Percentiles rank a stretch among this genome's conserved stretches.
Conservation (phyloP, 1,140 invertebrate species). For the Ceratitis capitata region DNA sequence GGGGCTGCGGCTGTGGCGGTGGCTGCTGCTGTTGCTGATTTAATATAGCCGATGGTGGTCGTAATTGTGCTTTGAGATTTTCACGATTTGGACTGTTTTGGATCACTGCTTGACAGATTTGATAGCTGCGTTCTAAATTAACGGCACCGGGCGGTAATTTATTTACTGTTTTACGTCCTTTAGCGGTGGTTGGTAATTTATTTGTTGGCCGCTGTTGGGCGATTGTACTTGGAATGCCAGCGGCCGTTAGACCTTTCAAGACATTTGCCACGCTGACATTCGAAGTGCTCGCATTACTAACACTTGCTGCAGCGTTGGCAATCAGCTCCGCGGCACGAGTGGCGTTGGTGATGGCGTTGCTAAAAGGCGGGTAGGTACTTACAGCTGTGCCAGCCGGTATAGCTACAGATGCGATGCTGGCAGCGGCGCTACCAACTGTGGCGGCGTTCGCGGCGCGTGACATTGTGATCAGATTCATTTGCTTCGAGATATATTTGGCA, state of each 20-base stretch:
- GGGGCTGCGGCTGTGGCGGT: conserved; percentile 40
- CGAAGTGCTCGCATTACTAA: conserved; percentile 47
- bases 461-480: conserved; percentile 61
- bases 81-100: conserved; percentile 90
- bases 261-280: conserved; percentile 37
- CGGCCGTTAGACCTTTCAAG: conserved; percentile 65
- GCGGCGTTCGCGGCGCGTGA: conserved; percentile 52
- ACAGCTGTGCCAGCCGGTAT: conserved; percentile 60
- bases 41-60: conserved; percentile 79
- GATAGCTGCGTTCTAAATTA: conserved; percentile 92
- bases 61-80: conserved; percentile 84
- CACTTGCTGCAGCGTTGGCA: conserved; percentile 40
- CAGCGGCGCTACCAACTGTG: conserved; percentile 44
- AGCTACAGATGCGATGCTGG: conserved; percentile 47
- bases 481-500: conserved; percentile 58
- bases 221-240: conserved; percentile 62
- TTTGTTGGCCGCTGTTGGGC: conserved; percentile 61
- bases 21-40: conserved; percentile 63
- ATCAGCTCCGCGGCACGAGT: conserved; percentile 44
- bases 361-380: conserved; percentile 36
- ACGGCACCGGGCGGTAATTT: conserved; percentile 87
- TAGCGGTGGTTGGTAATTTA: conserved; percentile 57
- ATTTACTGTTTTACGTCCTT: conserved; percentile 67
- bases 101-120: conserved; percentile 95
- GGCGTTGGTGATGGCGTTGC: not conserved